Conservation (phyloP, 2,113 vertebrate genomes). For the Crotalus helleri region DNA sequence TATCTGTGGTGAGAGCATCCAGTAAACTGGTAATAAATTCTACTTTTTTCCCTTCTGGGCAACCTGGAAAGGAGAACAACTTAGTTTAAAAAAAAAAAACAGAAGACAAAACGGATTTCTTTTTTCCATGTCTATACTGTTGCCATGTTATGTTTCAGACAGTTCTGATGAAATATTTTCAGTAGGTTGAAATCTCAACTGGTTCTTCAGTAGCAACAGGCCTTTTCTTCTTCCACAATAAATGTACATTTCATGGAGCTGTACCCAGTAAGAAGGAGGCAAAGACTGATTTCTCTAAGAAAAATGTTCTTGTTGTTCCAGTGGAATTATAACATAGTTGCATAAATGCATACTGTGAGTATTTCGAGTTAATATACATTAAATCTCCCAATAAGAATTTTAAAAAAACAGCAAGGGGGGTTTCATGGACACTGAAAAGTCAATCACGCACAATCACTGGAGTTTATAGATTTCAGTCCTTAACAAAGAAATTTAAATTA, state of each 20-base stretch:
- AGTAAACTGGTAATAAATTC: constrained; percentile 97
- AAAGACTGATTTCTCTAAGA: background rate
- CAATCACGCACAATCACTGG: background rate
- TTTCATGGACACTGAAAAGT: background rate
- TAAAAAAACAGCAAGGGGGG: background rate
- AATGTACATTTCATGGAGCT: background rate
- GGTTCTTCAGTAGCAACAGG: background rate
- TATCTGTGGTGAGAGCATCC: constrained; percentile 97
- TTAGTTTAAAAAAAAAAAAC: constrained; percentile 33
- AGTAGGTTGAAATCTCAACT: background rate
- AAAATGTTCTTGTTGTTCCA: background rate
- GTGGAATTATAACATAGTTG: background rate
- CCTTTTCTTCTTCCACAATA: background rate
- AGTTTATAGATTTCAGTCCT: background rate
- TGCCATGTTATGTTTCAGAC: background rate
- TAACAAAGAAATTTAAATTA: background rate
- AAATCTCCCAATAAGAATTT: background rate
- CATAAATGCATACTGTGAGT: background rate
- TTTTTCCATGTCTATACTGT: background rate
- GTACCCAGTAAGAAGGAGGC: background rate
- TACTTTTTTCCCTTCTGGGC: constrained; percentile 93
- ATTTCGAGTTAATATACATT: background rate
- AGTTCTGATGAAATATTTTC: background rate
- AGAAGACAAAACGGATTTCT: background rate
- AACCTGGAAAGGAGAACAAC: constrained; percentile 74